Evolutionary conservation across 2,888 invertebrate genomes (phyloP).

Genomic region (Torymus tubicola): DNA sequence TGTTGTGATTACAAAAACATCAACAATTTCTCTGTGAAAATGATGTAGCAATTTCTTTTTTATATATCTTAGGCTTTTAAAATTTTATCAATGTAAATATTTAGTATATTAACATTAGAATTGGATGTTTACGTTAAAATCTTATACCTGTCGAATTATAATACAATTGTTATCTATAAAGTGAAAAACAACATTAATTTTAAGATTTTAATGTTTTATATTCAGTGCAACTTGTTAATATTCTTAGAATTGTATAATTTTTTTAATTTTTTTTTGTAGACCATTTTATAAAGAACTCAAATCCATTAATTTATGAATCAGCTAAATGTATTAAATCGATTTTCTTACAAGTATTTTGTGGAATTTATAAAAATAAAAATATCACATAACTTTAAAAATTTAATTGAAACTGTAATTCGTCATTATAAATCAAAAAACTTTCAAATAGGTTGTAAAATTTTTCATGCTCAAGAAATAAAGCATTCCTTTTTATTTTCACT

Average conservation of each 20-base stretch:
- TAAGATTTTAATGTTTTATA: constrained; percentile 21
- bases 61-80: not conserved
- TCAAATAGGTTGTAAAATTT: not conserved
- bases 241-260: constrained; percentile 12
- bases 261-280: constrained; percentile 37
- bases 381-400: not conserved
- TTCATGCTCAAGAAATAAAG: constrained; percentile 46
- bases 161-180: no score
- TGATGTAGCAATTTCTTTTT: constrained; percentile 11
- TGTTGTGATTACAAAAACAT: constrained; percentile 17
- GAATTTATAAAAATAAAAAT: not conserved
- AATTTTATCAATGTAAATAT: constrained; percentile 34
- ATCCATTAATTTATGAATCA: constrained; percentile 5
- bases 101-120: constrained; percentile 20
- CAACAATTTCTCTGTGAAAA: not conserved
- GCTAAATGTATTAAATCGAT: not conserved
- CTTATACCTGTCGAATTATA: not conserved
- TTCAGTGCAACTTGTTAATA: constrained; percentile 33
- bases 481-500: constrained; percentile 52
- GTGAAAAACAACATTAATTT: constrained; percentile 12
- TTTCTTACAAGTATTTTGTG: constrained; percentile 26
- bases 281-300: constrained; percentile 19
- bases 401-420: not conserved
- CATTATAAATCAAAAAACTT: constrained; percentile 1
- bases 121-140: constrained; percentile 9